These are phyloP conservation scores for Drosophila mayri DNA, from an alignment of 1,140 invertebrate species.

Conservation along the genomic window DNA sequence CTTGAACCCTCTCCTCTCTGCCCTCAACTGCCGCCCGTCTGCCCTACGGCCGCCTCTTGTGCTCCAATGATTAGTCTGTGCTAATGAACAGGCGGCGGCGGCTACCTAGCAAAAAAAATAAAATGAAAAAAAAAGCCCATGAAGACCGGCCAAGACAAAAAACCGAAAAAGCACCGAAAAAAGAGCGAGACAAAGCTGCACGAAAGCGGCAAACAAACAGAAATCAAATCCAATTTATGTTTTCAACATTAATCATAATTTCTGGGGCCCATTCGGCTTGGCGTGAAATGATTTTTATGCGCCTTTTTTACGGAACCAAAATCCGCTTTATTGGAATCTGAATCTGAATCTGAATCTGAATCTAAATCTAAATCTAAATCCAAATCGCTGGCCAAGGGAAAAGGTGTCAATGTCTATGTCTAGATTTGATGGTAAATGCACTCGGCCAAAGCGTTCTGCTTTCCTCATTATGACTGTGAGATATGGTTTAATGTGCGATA, in stretches of 20 bases:
- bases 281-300: conserved; percentile 81
- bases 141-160: conserved; percentile 1
- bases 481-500: conserved; percentile 16
- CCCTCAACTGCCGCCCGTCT: conserved; percentile 13
- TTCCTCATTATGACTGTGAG: conserved; percentile 51
- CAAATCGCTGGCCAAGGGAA: conserved; percentile 17
- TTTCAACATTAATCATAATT: conserved; percentile 80
- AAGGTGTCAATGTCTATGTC: conserved; percentile 79
- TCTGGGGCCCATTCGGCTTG: conserved; percentile 29
- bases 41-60: conserved; percentile 47
- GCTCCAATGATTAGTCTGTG: conserved; percentile 68
- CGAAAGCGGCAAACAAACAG: conserved; percentile 73
- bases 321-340: conserved; percentile 10
- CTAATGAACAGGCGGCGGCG: conserved; percentile 70
- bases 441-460: conserved; percentile 46
- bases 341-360: not conserved
- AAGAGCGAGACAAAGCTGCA: conserved; percentile 47
- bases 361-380: not conserved
- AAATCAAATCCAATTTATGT: conserved; percentile 81
- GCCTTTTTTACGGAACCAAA: conserved; percentile 73
- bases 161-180: conserved; percentile 49
- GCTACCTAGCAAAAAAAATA: conserved; percentile 46
- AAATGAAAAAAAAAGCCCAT: conserved; percentile 6
- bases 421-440: conserved; percentile 67
- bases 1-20: conserved; percentile 4